Evolutionary conservation across 2,888 invertebrate genomes (phyloP).

Genomic region (Drosophila peninsularis): DNA sequence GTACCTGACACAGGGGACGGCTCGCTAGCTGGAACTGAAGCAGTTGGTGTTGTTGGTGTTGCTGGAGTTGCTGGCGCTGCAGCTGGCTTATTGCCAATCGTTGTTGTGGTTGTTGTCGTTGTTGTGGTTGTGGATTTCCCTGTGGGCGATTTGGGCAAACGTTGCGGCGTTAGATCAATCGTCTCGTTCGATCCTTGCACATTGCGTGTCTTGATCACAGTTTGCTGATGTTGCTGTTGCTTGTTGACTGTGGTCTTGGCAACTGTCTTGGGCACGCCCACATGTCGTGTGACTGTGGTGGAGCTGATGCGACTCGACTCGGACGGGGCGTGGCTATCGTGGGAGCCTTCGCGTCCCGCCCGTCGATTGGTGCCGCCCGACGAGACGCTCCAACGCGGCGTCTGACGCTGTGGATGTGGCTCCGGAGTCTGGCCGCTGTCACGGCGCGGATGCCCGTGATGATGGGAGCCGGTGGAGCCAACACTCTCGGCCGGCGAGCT

Average conservation of each 20-base stretch:
- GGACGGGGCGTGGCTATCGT: constrained; percentile 82
- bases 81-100: constrained; percentile 30
- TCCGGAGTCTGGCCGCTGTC: constrained; percentile 84
- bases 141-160: constrained; percentile 63
- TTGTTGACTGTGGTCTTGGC: constrained; percentile 59
- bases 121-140: constrained; percentile 1
- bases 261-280: constrained; percentile 65
- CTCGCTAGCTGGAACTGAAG: constrained; percentile 41
- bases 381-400: constrained; percentile 81
- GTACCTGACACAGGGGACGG: constrained; percentile 82
- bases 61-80: constrained; percentile 24
- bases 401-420: constrained; percentile 56
- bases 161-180: constrained; percentile 70
- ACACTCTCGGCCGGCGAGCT: constrained; percentile 87
- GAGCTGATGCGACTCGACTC: constrained; percentile 84
- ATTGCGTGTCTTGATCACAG: constrained; percentile 70
- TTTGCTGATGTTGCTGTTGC: constrained; percentile 3
- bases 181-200: constrained; percentile 74
- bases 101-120: neutral
- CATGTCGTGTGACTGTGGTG: constrained; percentile 81
- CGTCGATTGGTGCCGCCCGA: constrained; percentile 77
- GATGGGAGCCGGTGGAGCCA: constrained; percentile 60
- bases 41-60: neutral
- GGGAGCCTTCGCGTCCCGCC: constrained; percentile 83
- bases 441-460: constrained; percentile 83